Evolutionary conservation across 1,140 invertebrate species (phyloP).

Genomic region (Leucophenga varia): DNA sequence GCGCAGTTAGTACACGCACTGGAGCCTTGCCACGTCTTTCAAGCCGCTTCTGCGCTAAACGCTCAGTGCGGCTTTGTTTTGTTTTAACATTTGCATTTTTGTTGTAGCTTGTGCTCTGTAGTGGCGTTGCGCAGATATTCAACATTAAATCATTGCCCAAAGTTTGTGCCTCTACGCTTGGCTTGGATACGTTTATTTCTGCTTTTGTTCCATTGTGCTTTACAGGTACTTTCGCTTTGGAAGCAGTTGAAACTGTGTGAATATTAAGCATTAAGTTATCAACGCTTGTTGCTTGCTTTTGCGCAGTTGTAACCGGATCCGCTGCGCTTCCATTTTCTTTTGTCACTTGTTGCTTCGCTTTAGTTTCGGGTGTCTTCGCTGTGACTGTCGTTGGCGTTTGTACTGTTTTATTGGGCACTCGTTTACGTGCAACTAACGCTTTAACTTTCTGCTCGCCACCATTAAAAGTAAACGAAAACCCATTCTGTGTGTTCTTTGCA

Average conservation of each 20-base stretch:
- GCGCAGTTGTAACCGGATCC: too few relatives aligned
- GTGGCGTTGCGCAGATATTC: slow-evolving; percentile 23
- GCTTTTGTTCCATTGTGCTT: too few relatives aligned
- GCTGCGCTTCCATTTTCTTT: background rate
- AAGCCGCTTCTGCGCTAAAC: slow-evolving; percentile 14
- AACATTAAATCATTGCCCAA: slow-evolving; percentile 25
- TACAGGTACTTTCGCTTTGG: too few relatives aligned
- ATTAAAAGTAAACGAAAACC: slow-evolving; percentile 38
- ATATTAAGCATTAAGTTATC: too few relatives aligned
- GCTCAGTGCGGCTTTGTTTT: slow-evolving; percentile 22
- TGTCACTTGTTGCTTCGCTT: background rate
- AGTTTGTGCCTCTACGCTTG: background rate
- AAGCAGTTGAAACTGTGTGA: too few relatives aligned
- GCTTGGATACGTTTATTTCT: too few relatives aligned
- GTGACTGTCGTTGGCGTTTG: background rate
- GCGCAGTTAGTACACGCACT: slow-evolving; percentile 8
- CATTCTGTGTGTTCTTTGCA: background rate
- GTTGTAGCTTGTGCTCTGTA: too few relatives aligned
- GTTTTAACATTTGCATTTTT: background rate
- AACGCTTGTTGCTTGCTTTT: too few relatives aligned
- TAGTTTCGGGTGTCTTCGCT: background rate
- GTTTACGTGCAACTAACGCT: slow-evolving; percentile 36
- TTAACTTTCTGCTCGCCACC: slow-evolving; percentile 38
- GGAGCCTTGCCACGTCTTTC: slow-evolving; percentile 10
- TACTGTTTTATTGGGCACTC: background rate